These are phyloP conservation scores for Myotis planiceps DNA, from an alignment of 2,797 vertebrate genomes.

Conservation along the genomic window DNA sequence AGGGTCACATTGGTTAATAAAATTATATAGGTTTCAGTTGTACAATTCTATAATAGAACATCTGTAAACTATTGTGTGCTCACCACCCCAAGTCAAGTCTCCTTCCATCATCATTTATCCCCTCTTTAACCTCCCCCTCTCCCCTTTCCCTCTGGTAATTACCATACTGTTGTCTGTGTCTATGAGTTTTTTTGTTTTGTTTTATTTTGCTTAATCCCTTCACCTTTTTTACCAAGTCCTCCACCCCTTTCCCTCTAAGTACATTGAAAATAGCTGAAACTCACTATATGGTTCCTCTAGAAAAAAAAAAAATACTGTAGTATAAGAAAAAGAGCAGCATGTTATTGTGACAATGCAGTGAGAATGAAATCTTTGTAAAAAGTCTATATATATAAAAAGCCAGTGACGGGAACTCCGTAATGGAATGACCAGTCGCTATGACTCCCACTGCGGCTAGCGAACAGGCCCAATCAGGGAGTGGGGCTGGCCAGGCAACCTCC, in stretches of 20 bases:
- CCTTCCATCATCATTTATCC: not conserved
- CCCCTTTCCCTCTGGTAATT: not conserved
- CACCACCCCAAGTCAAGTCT: not conserved
- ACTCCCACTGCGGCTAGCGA: no score
- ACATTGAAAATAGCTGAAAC: not conserved
- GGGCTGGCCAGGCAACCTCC: no score
- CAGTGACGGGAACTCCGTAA: no score
- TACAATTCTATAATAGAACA: not conserved
- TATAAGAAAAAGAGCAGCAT: not conserved
- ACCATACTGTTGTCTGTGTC: not conserved
- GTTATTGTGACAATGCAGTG: not conserved
- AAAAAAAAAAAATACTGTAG: not conserved
- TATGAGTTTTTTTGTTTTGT: not conserved
- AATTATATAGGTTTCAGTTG: not conserved
- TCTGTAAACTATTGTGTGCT: not conserved
- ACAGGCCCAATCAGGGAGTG: no score
- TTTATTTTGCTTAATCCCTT: not conserved
- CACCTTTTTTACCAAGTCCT: not conserved
- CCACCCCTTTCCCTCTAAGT: not conserved
- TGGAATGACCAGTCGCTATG: no score
- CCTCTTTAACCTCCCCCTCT: not conserved
- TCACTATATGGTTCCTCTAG: not conserved
- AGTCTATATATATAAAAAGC: no score
- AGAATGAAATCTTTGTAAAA: not conserved
- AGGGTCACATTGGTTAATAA: not conserved